Evolutionary conservation across 2,888 invertebrate species (phyloP).

Genomic region (Himalopsyche tibetana): DNA sequence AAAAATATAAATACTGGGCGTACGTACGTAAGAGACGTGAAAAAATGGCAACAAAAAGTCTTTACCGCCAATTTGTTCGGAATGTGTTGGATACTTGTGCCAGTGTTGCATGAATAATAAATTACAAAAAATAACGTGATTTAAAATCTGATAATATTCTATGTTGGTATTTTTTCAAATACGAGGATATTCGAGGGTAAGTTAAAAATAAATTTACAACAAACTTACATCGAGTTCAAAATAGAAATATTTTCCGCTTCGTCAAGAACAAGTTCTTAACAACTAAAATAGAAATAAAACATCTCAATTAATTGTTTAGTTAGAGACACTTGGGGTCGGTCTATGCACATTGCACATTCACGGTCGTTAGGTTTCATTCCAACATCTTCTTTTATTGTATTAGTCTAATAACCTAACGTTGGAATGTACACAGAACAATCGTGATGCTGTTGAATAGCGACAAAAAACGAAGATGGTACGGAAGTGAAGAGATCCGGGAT

Average conservation of each 20-base stretch:
- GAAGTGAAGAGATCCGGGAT: constrained; percentile 44
- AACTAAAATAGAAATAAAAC: too few relatives aligned
- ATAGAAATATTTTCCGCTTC: too few relatives aligned
- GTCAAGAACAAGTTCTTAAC: too few relatives aligned
- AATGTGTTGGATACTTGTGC: background rate
- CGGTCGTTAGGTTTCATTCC: background rate
- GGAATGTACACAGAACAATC: constrained; percentile 8
- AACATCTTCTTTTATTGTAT: background rate
- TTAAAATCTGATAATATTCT: too few relatives aligned
- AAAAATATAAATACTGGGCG: constrained; percentile 28
- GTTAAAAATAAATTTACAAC: too few relatives aligned
- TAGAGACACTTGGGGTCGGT: background rate
- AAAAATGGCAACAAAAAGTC: constrained; percentile 5
- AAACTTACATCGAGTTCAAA: too few relatives aligned
- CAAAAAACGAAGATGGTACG: constrained; percentile 44
- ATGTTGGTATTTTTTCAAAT: too few relatives aligned
- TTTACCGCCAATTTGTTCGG: constrained; percentile 38
- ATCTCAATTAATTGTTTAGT: background rate
- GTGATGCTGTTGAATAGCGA: constrained; percentile 19
- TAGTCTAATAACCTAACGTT: background rate
- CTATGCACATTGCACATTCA: constrained; percentile 26
- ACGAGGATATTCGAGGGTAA: too few relatives aligned
- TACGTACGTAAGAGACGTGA: background rate
- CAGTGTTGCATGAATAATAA: constrained; percentile 6
- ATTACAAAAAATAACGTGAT: constrained; percentile 1